A percentile compares a stretch with the other conserved stretches of the same genome.
phyloP scores from a whole-genome alignment of 92 coral and sea anemone species.

The Muricea muricata region DNA sequence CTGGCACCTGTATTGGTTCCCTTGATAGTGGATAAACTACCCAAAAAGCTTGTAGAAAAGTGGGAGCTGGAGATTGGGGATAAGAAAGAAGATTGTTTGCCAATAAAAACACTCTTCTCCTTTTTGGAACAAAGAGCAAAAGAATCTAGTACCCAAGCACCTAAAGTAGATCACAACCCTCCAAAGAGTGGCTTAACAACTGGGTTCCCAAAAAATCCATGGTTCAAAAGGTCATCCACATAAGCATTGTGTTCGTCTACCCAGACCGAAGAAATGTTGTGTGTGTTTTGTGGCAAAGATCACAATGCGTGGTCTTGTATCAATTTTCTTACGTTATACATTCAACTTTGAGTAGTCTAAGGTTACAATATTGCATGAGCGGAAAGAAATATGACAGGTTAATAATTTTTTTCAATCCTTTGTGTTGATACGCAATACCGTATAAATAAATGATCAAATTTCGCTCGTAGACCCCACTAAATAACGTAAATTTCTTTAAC shows the following conservation, averaged over 20 bases:
- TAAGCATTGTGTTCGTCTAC: background rate
- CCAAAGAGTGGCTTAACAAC: constrained; percentile 1
- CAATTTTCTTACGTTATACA: too few species aligned
- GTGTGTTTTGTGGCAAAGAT: background rate
- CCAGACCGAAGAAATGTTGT: background rate
- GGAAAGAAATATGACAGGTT: too few species aligned
- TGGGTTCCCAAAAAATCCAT: background rate
- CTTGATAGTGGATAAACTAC: constrained; percentile 3
- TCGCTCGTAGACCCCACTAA: too few species aligned
- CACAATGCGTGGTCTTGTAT: constrained; percentile 26
- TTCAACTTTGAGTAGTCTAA: too few species aligned
- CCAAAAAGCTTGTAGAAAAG: constrained; percentile 1
- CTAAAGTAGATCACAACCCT: background rate
- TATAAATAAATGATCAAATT: too few species aligned
- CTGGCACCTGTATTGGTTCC: constrained; percentile 22
- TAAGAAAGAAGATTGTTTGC: background rate
- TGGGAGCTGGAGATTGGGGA: constrained; percentile 17
- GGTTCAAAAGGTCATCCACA: background rate
- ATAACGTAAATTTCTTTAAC: too few species aligned
- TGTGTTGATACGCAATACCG: too few species aligned
- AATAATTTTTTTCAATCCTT: too few species aligned
- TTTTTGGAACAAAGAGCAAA: constrained; percentile 21
- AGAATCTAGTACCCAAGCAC: background rate
- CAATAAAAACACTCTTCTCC: background rate
- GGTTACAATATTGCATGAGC: too few species aligned